Conservation (phyloP, 2,113 vertebrate species). For the Megalops atlanticus region DNA sequence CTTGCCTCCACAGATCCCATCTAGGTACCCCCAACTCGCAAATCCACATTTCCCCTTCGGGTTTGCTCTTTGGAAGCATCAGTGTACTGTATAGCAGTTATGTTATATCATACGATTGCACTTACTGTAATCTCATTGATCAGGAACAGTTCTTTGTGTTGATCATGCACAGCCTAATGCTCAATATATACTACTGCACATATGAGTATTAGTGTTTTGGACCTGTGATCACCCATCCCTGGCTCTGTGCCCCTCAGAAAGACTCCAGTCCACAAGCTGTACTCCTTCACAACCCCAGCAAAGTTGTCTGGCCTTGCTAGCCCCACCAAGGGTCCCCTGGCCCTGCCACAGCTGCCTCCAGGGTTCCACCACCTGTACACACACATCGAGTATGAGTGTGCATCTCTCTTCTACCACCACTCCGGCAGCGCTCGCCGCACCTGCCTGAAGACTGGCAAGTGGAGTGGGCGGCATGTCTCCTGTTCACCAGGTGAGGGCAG, state of each 20-base stretch:
- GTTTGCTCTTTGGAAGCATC: no score
- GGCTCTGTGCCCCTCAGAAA: constrained; percentile 69
- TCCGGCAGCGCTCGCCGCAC: constrained; percentile 89
- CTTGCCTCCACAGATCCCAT: constrained; percentile 81
- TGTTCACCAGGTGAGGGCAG: constrained; percentile 90
- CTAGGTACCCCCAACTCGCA: constrained; percentile 72
- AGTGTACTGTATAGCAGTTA: no score
- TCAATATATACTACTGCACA: background rate
- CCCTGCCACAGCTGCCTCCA: constrained; percentile 75
- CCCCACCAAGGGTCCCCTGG: constrained; percentile 76
- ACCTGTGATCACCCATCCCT: background rate
- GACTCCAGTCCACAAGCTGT: constrained; percentile 88
- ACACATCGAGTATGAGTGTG: constrained; percentile 90
- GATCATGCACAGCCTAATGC: background rate
- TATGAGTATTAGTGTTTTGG: no score
- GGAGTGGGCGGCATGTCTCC: constrained; percentile 92
- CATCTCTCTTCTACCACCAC: constrained; percentile 87
- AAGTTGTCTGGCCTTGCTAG: constrained; percentile 61
- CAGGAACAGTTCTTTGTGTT: background rate
- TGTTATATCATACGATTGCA: no score
- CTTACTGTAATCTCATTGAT: no score
- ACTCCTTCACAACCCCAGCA: constrained; percentile 75
- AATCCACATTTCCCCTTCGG: no score
- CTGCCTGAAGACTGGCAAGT: constrained; percentile 93
- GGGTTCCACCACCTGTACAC: constrained; percentile 91